phyloP scores from a whole-genome alignment of 2,797 vertebrate genomes.

The Diceros bicornis region DNA sequence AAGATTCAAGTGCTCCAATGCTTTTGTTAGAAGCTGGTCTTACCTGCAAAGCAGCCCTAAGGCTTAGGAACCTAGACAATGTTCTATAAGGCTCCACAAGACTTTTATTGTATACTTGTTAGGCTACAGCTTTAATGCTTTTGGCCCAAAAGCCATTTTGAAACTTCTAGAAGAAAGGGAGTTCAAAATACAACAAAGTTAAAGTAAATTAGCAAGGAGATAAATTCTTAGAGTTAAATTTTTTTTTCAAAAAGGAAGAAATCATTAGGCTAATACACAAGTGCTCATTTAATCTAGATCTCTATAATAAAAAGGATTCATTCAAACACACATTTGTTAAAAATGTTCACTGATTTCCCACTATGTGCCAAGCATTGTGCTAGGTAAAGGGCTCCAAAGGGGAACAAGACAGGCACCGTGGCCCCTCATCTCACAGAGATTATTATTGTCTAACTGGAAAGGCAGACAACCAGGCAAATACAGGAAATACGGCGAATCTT shows the following conservation, averaged over 20 bases:
- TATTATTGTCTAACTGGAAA: neutral
- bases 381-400: neutral
- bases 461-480: neutral
- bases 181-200: neutral
- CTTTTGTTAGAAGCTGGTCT: neutral
- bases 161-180: neutral
- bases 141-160: neutral
- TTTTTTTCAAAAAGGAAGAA: neutral
- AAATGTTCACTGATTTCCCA: neutral
- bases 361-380: neutral
- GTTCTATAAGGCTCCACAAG: neutral
- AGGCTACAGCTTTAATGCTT: neutral
- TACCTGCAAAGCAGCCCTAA: neutral
- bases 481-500: neutral
- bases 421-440: neutral
- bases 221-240: neutral
- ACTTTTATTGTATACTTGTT: neutral
- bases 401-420: neutral
- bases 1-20: neutral
- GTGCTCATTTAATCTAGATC: neutral
- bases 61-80: neutral
- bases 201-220: neutral
- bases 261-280: neutral
- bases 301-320: neutral
- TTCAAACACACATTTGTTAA: neutral